A percentile compares a stretch with the other conserved stretches of the same genome.
phyloP scores from a whole-genome alignment of 2,888 invertebrate species.

The Ganaspis brasiliensis region DNA sequence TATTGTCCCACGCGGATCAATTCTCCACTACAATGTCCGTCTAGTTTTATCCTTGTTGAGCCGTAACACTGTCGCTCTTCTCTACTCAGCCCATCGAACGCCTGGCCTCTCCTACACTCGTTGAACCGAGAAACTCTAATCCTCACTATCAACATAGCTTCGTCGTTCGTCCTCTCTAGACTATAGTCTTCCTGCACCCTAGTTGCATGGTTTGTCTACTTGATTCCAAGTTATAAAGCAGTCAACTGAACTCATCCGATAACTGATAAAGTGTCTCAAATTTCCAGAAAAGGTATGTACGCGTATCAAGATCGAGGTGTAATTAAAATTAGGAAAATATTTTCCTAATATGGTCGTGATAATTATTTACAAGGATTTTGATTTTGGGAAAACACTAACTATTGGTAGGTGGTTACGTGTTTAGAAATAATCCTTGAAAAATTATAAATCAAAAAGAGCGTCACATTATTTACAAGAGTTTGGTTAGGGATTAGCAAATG shows the following conservation, averaged over 20 bases:
- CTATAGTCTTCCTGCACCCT: background rate
- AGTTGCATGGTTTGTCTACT: slow-evolving; percentile 1
- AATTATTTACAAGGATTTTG: too few species aligned
- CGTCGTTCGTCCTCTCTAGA: background rate
- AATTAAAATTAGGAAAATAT: too few species aligned
- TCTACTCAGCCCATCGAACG: slow-evolving; percentile 45
- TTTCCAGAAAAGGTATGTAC: background rate
- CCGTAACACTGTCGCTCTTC: slow-evolving; percentile 41
- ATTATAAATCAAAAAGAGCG: too few species aligned
- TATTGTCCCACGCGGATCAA: slow-evolving; percentile 76
- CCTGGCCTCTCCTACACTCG: slow-evolving; percentile 34
- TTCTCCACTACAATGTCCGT: slow-evolving; percentile 66
- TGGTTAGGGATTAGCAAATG: too few species aligned
- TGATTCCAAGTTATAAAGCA: slow-evolving; percentile 15
- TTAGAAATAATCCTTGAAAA: too few species aligned
- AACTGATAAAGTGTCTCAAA: background rate
- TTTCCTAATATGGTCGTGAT: too few species aligned
- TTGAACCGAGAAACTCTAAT: slow-evolving; percentile 29
- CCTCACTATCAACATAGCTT: slow-evolving; percentile 15
- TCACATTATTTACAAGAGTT: too few species aligned
- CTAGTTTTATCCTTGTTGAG: slow-evolving; percentile 49
- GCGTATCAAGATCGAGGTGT: too few species aligned
- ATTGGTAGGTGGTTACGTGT: too few species aligned
- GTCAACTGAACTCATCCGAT: slow-evolving; percentile 6
- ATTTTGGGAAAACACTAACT: too few species aligned